Evolutionary conservation across 2,113 vertebrate species (phyloP).

Genomic region (Zosterops lateralis): DNA sequence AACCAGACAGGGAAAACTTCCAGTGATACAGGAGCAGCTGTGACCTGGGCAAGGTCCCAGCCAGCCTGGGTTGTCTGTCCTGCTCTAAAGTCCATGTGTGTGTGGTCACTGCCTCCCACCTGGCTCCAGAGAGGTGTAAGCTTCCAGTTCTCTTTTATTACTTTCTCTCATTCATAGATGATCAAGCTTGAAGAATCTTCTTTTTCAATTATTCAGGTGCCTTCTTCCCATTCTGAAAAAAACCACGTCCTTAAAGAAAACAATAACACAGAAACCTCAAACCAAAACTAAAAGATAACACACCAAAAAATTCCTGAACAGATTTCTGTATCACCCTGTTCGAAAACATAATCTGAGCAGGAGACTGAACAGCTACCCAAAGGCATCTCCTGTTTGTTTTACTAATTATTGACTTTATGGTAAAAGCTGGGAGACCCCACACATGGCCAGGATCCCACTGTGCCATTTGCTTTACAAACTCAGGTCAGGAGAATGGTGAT

Average conservation of each 20-base stretch:
- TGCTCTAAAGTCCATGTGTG: rapidly evolving
- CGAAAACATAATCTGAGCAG: neutral
- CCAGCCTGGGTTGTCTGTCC: neutral
- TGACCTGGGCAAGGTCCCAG: neutral
- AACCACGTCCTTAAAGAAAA: rapidly evolving
- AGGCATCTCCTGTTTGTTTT: neutral
- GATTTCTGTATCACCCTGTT: neutral
- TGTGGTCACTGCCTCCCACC: neutral
- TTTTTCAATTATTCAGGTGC: neutral
- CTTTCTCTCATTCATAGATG: neutral
- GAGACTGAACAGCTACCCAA: neutral
- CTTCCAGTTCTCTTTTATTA: neutral
- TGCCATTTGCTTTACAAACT: neutral
- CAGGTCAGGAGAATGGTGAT: neutral
- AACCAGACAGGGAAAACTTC: neutral
- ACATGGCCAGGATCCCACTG: neutral
- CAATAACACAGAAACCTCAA: neutral
- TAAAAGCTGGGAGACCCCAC: neutral
- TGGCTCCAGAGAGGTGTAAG: rapidly evolving
- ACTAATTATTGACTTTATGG: neutral
- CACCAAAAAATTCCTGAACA: neutral
- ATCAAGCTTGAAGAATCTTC: neutral
- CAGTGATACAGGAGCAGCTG: neutral
- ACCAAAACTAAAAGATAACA: neutral
- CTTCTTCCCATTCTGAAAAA: neutral